Evolutionary conservation across 2,888 invertebrate genomes (phyloP), one percentile per base, ranked within the genome.

Genomic region (Prenolepis imparis): DNA sequence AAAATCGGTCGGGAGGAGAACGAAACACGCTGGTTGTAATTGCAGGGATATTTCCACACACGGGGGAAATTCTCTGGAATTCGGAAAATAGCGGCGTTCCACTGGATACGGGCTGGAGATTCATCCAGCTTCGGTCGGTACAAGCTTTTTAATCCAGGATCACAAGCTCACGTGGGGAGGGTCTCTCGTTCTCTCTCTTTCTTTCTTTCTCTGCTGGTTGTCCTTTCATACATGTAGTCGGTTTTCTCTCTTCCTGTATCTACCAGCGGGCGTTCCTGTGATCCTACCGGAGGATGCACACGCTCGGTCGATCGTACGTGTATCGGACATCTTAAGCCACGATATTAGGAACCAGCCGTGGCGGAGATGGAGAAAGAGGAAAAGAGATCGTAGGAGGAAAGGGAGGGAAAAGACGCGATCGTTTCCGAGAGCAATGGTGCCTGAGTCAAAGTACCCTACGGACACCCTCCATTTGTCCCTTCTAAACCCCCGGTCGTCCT

Each of bases 391-490:
- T 66, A 21, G 18, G 68, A 61, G 73, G 70, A 66, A 55, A 68
- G n/a, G 67, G 41, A 11, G 52, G 8, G 4, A 4, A 52, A n/a
- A 52, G 52, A 52, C 52, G 21, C 48, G 78, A 80, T 84, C 72
- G 86, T 86, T 88, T 88, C 89, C 88, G 86, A 87, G 87, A 86
- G 86, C 85, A 89, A 84, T 82, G 87, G 85, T 88, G 66, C 88
- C 84, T 83, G 87, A 89, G 86, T 89, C 88, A 82, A 74, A 88
- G 89, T 86, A 88, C 86, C 88, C 87, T 89, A 85, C 86, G 88
- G 85, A 89, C 89, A 90, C 90, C 90, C 90, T 88, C 87, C 88
- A 88, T 90, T 90, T 90, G 90, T 89, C 89, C 89, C 87, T 88
- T 84, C 82, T 85, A 70, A 87, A 87, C 87, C 88, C 84, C 82